Conservation (phyloP, 2,888 invertebrate species). For the Hydrotaea diabolus region DNA sequence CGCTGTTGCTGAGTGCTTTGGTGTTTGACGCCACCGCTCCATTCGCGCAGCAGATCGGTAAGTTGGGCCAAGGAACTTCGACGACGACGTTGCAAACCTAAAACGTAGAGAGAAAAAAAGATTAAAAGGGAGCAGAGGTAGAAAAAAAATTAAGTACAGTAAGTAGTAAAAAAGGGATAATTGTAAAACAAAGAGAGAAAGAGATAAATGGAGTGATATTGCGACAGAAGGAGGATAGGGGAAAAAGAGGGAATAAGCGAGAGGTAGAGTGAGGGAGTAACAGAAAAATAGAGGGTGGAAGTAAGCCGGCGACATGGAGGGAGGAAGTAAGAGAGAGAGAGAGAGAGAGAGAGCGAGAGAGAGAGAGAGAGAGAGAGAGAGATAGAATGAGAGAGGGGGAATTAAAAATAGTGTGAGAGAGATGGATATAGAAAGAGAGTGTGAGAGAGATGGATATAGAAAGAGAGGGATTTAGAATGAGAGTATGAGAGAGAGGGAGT, state of each 20-base stretch:
- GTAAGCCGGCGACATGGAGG: not conserved
- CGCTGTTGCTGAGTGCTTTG: slow-evolving; percentile 74
- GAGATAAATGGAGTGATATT: no score
- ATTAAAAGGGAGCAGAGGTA: no score
- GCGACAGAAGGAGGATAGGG: no score
- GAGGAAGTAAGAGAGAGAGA: not conserved
- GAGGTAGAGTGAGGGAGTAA: no score
- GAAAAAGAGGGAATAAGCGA: no score
- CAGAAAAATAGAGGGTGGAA: not conserved
- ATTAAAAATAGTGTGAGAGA: not conserved
- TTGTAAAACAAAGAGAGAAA: no score
- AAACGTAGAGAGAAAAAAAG: slow-evolving; percentile 52
- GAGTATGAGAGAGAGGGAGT: not conserved
- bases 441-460: not conserved
- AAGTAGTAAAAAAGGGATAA: not conserved
- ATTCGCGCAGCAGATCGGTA: slow-evolving; percentile 93
- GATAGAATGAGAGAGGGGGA: not conserved
- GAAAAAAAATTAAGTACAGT: no score
- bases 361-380: not conserved
- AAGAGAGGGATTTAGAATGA: not conserved
- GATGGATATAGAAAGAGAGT: no score
- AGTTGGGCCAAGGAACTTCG: slow-evolving; percentile 93
- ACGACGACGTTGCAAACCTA: slow-evolving; percentile 86
- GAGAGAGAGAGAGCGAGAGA: not conserved
- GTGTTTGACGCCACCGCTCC: slow-evolving; percentile 85